These are phyloP conservation scores for Girardinus metallicus DNA, from an alignment of 2,797 vertebrate genomes.

Conservation along the genomic window DNA sequence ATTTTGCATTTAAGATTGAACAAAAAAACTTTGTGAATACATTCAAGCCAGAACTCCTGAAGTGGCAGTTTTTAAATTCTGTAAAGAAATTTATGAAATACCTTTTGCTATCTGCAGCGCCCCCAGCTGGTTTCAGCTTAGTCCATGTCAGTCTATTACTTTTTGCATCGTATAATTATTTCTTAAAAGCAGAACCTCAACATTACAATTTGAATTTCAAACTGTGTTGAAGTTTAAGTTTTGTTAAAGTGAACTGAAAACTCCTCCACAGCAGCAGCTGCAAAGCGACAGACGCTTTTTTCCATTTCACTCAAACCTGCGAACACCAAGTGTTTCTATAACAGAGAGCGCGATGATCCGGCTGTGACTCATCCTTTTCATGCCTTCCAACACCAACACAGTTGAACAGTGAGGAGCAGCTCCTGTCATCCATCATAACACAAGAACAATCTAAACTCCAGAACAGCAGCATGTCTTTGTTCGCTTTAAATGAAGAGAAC, in stretches of 20 bases:
- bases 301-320: conserved; percentile 15
- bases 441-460: conserved; percentile 30
- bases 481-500: conserved; percentile 5
- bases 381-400: conserved; percentile 66
- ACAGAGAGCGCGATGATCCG: conserved; percentile 34
- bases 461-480: conserved; percentile 21
- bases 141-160: neutral
- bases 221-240: neutral
- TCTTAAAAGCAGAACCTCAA: neutral
- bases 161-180: neutral
- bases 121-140: too few species aligned
- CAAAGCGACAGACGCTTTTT: conserved; percentile 7
- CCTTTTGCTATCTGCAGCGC: too few species aligned
- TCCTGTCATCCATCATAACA: conserved; percentile 23
- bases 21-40: too few species aligned
- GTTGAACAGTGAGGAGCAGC: conserved; percentile 44
- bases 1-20: too few species aligned
- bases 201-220: neutral
- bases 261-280: neutral
- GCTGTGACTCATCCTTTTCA: conserved; percentile 70
- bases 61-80: too few species aligned
- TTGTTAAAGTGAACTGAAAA: neutral
- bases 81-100: too few species aligned
- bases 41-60: too few species aligned
- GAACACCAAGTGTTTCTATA: conserved; percentile 57